Evolutionary conservation across 92 coral and sea anemone species (phyloP).

Genomic region (Palythoa grandis): DNA sequence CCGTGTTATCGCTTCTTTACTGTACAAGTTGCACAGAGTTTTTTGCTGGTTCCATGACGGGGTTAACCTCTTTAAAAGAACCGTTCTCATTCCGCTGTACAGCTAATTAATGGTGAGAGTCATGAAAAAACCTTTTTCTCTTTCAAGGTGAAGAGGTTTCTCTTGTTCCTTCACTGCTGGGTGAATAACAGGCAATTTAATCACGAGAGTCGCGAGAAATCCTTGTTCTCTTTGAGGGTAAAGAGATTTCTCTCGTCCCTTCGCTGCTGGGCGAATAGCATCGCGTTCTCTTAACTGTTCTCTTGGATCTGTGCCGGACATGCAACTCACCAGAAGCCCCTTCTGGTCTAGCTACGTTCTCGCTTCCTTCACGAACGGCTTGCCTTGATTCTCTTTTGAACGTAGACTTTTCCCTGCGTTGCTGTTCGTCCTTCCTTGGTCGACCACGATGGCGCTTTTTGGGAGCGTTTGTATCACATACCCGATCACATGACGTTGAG

Average conservation of each 20-base stretch:
- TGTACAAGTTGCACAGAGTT: too few species aligned
- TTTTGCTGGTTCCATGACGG: too few species aligned
- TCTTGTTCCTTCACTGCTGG: conserved; percentile 67
- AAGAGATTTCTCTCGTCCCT: conserved; percentile 80
- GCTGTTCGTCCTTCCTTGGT: conserved; percentile 68
- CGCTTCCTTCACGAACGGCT: conserved; percentile 14
- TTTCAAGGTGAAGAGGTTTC: conserved; percentile 83
- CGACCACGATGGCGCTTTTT: conserved; percentile 81
- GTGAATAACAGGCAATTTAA: too few species aligned
- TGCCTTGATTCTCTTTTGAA: conserved; percentile 38
- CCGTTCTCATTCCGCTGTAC: too few species aligned
- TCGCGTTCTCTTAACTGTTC: conserved; percentile 80
- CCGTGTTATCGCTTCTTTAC: too few species aligned
- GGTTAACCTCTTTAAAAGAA: too few species aligned
- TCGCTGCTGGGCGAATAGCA: conserved; percentile 97
- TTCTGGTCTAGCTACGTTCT: conserved; percentile 20
- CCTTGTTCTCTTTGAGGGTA: conserved; percentile 78
- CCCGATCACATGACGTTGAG: conserved; percentile 1
- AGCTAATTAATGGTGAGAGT: not conserved
- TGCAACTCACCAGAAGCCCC: conserved; percentile 35
- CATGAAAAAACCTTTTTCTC: conserved; percentile 64
- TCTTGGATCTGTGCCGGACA: conserved; percentile 75
- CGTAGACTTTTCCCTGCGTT: not conserved
- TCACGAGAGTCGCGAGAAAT: conserved; percentile 55
- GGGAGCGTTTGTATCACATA: conserved; percentile 3